Evolutionary conservation across 2,797 vertebrate genomes (phyloP).

Genomic region (Masticophis lateralis): DNA sequence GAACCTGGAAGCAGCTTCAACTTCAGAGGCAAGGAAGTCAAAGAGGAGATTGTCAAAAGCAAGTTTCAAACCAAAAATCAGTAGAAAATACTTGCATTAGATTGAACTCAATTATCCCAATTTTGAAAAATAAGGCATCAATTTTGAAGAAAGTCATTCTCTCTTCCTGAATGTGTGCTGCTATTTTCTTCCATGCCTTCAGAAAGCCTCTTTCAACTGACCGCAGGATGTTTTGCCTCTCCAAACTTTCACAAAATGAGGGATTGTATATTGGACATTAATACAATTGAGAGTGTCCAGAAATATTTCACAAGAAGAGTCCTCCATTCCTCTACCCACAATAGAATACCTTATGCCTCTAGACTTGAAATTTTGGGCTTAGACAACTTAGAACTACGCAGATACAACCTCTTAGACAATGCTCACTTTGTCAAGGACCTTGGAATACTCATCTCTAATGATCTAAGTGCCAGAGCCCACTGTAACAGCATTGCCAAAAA

Average conservation of each 20-base stretch:
- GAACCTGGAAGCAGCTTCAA: neutral
- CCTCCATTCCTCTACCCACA: no score
- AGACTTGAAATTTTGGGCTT: no score
- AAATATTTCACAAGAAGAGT: no score
- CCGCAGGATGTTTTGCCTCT: neutral
- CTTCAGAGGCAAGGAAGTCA: neutral
- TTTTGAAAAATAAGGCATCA: neutral
- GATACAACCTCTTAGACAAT: no score
- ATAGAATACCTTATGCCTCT: no score
- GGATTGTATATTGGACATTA: neutral
- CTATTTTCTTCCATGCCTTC: neutral
- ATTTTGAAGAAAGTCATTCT: neutral
- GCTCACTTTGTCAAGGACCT: no score
- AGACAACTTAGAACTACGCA: no score
- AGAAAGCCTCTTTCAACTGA: neutral
- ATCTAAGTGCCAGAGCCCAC: no score
- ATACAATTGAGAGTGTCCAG: no score
- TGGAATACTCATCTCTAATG: no score
- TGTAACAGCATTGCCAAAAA: no score
- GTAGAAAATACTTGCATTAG: neutral
- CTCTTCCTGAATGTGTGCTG: neutral
- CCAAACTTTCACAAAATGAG: slow-evolving; percentile 12
- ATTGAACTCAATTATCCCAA: neutral
- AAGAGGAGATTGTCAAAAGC: neutral
- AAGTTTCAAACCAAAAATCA: neutral